Base-by-base conservation (phyloP, 2,888 invertebrate species). In the Eubasilissa splendida region DNA sequence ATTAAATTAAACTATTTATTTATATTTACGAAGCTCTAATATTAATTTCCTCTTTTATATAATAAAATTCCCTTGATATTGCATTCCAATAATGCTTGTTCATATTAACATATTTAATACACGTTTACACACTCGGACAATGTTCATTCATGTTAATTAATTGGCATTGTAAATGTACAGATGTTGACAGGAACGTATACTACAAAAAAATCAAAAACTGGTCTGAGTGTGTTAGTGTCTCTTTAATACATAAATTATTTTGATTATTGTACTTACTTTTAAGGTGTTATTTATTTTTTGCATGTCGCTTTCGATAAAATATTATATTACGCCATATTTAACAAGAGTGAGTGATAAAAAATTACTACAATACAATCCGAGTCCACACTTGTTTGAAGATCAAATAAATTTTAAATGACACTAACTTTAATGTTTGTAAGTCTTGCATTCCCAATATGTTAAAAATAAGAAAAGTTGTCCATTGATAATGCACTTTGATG, bases 211-310 rank as follows among this genome's bases (percentile, higher is more conserved):
- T 54, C 42, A 42, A 42, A 42, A 42, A 42, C 7, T 7, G 42
- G 53, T 70, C 70, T 70, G 70, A 22, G 70, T 70, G 53, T 70
- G 70, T 54, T 54, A 53, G 70, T 53, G 70, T 70, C n/a, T 33
- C 31, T 54, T 70, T 70, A 22, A 63, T 63, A 68, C 12, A 50
- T 54, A 70, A 70, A 70, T 54, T 70, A 70, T 54, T 70, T 70
- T 70, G 50, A 77, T 42, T 68, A 77, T 59, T 22, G 77, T 77
- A 68, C 77, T 70, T 77, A 77, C 77, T 77, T 77, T 56, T 77
- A 77, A 77, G 68, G 68, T 42, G 42, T 70, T 77, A 58, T 77
- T 70, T 70, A 70, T 70, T 70, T 53, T 54, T 70, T 70, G 70
- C 70, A 54, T 70, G 12, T 70, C 14, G 70, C 70, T 53, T 70